A percentile compares a stretch with the other conserved stretches of the same genome.
Evolutionary conservation across 2,797 vertebrate species (phyloP).

Genomic region (Zalophus californianus): DNA sequence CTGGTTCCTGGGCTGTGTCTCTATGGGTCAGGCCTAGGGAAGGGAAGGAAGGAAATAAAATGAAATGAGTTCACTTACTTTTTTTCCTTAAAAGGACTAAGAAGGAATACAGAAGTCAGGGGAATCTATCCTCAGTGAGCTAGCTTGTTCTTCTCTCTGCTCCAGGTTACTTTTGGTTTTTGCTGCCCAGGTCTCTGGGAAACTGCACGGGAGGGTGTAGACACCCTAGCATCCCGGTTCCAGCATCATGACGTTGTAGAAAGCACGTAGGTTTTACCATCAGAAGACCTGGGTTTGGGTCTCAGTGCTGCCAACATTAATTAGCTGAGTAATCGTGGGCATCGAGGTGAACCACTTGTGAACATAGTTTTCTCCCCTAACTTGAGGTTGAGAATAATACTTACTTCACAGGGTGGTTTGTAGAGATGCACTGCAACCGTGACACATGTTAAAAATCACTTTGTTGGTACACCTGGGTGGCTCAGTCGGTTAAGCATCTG

Average conservation of each 20-base stretch:
- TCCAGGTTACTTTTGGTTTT: not conserved
- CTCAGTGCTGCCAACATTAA: not conserved
- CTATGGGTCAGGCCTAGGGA: not conserved
- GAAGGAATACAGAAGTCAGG: not conserved
- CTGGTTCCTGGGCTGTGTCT: conserved; percentile 29
- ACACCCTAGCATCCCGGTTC: not conserved
- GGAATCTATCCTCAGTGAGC: not conserved
- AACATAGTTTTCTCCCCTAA: not conserved
- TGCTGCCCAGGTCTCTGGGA: not conserved
- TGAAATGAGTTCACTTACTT: conserved; percentile 47
- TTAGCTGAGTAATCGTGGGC: not conserved
- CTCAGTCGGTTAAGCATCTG: too few relatives aligned
- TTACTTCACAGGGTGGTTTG: not conserved
- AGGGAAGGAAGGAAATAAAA: conserved; percentile 40
- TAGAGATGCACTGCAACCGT: not conserved
- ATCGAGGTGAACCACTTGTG: not conserved
- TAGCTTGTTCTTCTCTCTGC: not conserved
- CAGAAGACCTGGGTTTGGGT: not conserved
- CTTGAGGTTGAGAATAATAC: not conserved
- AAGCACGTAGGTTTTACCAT: not conserved
- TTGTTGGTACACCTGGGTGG: not conserved
- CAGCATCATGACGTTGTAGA: not conserved
- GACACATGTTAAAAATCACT: not conserved
- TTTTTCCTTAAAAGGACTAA: conserved; percentile 61
- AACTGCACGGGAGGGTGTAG: not conserved